These are phyloP conservation scores for Carcina quercana DNA, from an alignment of 2,888 invertebrate species.

Conservation along the genomic window DNA sequence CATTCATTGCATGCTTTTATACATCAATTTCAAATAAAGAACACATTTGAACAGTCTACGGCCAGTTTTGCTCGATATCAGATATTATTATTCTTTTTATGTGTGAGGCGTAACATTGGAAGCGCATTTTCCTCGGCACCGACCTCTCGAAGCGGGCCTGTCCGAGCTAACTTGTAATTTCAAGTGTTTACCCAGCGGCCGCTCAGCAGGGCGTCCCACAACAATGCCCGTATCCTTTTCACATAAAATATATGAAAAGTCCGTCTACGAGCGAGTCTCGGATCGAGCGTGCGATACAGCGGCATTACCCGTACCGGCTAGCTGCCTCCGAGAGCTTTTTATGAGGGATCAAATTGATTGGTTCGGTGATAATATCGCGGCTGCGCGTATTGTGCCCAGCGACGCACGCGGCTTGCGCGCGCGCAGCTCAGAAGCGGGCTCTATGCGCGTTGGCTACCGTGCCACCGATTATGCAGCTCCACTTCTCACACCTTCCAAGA, in stretches of 20 bases:
- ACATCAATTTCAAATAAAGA: no score
- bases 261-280: conserved; percentile 61
- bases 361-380: conserved; percentile 67
- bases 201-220: conserved; percentile 61
- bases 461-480: conserved; percentile 36
- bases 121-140: conserved; percentile 49
- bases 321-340: conserved; percentile 68
- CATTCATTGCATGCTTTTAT: no score
- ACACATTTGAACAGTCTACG: neutral
- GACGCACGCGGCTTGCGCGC: conserved; percentile 13
- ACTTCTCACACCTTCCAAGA: conserved; percentile 56
- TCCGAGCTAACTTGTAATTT: conserved; percentile 66
- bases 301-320: conserved; percentile 56
- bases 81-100: conserved; percentile 59
- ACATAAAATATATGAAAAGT: conserved; percentile 73
- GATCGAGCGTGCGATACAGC: conserved; percentile 57
- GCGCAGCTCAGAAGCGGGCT: conserved; percentile 24
- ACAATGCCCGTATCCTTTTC: conserved; percentile 74
- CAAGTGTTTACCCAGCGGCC: conserved; percentile 66
- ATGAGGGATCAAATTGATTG: conserved; percentile 74
- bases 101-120: conserved; percentile 68
- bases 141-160: conserved; percentile 29
- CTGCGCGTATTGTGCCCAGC: conserved; percentile 45
- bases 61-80: conserved; percentile 14
- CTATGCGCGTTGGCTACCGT: conserved; percentile 32